Evolutionary conservation across 2,113 vertebrate species (phyloP), one percentile per base, ranked within the genome.

Genomic region (Erythrocebus patas): DNA sequence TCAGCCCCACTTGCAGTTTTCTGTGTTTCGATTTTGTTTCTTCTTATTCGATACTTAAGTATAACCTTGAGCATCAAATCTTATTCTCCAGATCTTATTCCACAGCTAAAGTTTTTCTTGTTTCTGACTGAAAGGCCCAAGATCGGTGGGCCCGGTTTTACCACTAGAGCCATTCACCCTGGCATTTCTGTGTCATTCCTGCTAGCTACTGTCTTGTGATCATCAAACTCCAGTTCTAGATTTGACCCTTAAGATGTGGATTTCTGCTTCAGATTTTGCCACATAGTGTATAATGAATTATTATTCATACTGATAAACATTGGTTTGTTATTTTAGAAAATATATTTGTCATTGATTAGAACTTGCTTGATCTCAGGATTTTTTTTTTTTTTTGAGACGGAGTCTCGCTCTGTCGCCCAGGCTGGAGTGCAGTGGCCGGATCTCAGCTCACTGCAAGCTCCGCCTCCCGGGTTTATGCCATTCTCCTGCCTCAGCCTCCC

Each of bases 271-370:
- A n/a, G 57, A 13, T 81, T 81, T 92, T 93, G 3, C 48, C 10
- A 7, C 40, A 59, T 30, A n/a, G 5, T 59, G 4, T 81, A 9
- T 68, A 50, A 48, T 91, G 38, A 93, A 83, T 87, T 94, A 55
- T 82, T 94, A 80, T 3, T 95, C 76, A 85, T 76, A 64, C 50
- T 70, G 23, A 50, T 79, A 87, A 96, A 52, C 8, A 20, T 89
- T 92, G 52, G 30, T 82, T 68, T 92, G 85, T 82, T 94, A 52
- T 73, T 92, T 93, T 61, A 59, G 70, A 83, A 97, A 95, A 89
- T 88, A 30, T 72, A 8, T 93, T 68, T 59, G n/a, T 91, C 23
- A 23, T 90, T 83, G 91, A 66, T 10, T 97, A 89, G 45, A 80
- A 25, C 17, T 90, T 68, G n/a, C 25, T 90, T 68, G 27, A 86